Base-by-base conservation (phyloP, 2,797 vertebrate genomes). In the Chiloscyllium punctatum region DNA sequence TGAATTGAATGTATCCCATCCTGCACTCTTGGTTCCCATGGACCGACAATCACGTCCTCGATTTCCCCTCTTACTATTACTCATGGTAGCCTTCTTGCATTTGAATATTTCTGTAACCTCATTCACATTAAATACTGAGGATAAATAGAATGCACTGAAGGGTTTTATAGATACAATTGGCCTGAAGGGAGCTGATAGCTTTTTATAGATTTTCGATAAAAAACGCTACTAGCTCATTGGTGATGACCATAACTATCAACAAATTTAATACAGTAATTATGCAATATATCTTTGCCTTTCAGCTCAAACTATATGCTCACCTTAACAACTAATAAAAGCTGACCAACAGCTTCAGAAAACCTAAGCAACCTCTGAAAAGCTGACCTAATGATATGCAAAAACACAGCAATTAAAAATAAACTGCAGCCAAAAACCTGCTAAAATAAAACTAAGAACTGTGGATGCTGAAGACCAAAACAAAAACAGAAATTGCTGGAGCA, bases 1-100 rank as follows among this genome's bases (percentile, higher is more conserved):
- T 96, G 97, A 98, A 98, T 99, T 99, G 99, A 99, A 99, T 99
- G 99, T 99, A 98, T 99, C 98, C 98, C 99, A 99, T 99, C 99
- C 99, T 99, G 98, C 97, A 98, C 97, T 97, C 98, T 98, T 97
- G 97, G 99, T 99, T 99, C 99, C 99, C 99, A 99, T 99, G 99
- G 99, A 98, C 98, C 72, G 98, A 97, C 97, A 98, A 98, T 98
- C 98, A 98, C 98, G 98, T 99, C 98, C 98, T 98, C 98, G 97
- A 97, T 98, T 98, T 98, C 98, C 98, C 97, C 98, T 98, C 97
- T 95, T 98, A 97, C 97, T 96, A 96, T 97, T 95, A 97, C 97
- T 37, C 48, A 91, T 68, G 5, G 96, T 97, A 98, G 97, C 97
- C 98, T 98, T 98, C 97, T 98, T 98, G 98, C 97, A 97, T 97